Conservation (phyloP, 2,113 vertebrate genomes). For the Tichodroma muraria region DNA sequence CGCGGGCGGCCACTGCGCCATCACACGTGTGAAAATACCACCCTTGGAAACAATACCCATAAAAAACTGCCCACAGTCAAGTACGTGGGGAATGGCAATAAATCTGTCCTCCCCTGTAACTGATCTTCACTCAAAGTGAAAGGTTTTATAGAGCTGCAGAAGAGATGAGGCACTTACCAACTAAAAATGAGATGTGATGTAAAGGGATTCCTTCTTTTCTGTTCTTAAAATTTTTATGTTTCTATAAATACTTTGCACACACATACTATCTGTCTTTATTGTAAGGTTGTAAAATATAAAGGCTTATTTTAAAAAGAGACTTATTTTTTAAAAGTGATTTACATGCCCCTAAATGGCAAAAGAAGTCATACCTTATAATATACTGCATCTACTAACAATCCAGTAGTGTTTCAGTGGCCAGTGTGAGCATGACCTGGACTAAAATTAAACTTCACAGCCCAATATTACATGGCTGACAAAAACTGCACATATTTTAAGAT, state of each 20-base stretch:
- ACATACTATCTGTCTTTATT: not conserved
- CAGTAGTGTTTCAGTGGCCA: not conserved
- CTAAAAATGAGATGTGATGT: not conserved
- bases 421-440: not conserved
- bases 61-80: not conserved
- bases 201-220: not conserved
- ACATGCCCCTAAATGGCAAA: not conserved
- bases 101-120: not conserved
- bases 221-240: not conserved
- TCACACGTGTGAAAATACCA: not conserved
- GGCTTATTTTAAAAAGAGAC: not conserved
- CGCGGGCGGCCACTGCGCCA: fast-evolving
- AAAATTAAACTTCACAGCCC: not conserved
- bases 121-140: not conserved
- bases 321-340: not conserved
- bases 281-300: not conserved
- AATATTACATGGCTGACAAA: not conserved
- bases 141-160: not conserved
- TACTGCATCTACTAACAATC: not conserved
- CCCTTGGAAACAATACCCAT: not conserved
- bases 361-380: not conserved
- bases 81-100: not conserved
- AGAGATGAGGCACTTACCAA: not conserved
- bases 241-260: not conserved
- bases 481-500: not conserved